Conservation (phyloP, 2,797 vertebrate species). For the Micropoecilia bifurca region DNA sequence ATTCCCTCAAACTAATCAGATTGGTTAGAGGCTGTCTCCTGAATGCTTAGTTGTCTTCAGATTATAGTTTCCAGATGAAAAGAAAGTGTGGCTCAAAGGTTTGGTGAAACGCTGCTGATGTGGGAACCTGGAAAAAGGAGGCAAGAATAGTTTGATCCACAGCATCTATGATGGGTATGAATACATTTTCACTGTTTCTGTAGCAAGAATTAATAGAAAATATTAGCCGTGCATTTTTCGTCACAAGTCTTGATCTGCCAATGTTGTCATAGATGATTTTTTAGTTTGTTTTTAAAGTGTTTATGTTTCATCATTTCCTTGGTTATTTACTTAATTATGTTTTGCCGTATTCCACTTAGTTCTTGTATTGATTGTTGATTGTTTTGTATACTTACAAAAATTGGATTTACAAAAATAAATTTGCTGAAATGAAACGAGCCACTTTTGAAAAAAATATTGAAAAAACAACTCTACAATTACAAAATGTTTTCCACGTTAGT, state of each 20-base stretch:
- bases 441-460: too few relatives aligned
- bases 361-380: background rate
- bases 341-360: background rate
- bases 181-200: too few relatives aligned
- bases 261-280: background rate
- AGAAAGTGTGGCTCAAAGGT: conserved; percentile 1
- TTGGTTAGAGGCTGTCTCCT: conserved; percentile 25
- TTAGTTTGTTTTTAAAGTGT: background rate
- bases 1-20: conserved; percentile 45
- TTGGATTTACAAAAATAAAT: too few relatives aligned
- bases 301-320: background rate
- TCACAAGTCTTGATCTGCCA: background rate
- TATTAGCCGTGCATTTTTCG: background rate
- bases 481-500: too few relatives aligned
- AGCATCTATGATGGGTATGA: background rate
- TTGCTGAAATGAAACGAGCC: too few relatives aligned
- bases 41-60: conserved; percentile 5
- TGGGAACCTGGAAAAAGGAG: background rate
- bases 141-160: background rate
- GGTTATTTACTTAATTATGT: background rate
- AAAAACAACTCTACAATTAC: too few relatives aligned
- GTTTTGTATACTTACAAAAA: too few relatives aligned
- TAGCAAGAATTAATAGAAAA: background rate
- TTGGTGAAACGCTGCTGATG: background rate
- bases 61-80: conserved; percentile 13